These are phyloP conservation scores for Tineola bisselliella DNA, from an alignment of 2,888 invertebrate genomes.

Conservation along the genomic window DNA sequence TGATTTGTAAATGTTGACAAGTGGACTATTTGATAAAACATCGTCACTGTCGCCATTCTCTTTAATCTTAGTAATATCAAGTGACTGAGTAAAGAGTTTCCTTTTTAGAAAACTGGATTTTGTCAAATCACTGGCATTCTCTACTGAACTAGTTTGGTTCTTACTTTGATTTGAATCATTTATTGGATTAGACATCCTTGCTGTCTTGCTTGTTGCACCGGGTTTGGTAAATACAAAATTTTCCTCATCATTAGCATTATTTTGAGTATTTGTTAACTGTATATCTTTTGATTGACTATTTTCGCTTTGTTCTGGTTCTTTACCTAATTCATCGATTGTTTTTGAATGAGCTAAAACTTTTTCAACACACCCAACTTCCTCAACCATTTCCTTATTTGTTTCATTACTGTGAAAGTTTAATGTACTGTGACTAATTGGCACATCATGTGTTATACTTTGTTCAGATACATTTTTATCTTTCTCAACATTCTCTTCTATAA, in stretches of 20 bases:
- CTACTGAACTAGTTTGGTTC: constrained; percentile 15
- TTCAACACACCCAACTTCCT: background rate
- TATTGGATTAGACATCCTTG: constrained; percentile 23
- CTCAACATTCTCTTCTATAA: background rate
- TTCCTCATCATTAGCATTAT: constrained; percentile 14
- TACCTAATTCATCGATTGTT: background rate
- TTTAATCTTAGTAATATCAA: constrained; percentile 42
- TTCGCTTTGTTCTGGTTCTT: constrained; percentile 9
- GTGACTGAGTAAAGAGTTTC: constrained; percentile 50
- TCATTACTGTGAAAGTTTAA: background rate
- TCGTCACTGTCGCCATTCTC: constrained; percentile 31
- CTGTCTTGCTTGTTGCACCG: constrained; percentile 29
- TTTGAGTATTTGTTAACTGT: constrained; percentile 15
- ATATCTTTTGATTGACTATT: too few relatives aligned
- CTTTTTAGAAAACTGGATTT: constrained; percentile 55
- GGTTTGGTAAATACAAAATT: constrained; percentile 43
- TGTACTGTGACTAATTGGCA: background rate
- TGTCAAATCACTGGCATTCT: constrained; percentile 32
- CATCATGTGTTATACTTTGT: background rate
- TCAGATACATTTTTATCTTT: background rate
- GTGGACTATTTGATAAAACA: constrained; percentile 33
- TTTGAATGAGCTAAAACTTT: constrained; percentile 10
- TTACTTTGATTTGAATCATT: constrained; percentile 12
- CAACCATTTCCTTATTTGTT: background rate
- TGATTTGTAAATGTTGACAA: constrained; percentile 29